phyloP scores from a whole-genome alignment of 1,140 invertebrate species.

The Holotrichia oblita region DNA sequence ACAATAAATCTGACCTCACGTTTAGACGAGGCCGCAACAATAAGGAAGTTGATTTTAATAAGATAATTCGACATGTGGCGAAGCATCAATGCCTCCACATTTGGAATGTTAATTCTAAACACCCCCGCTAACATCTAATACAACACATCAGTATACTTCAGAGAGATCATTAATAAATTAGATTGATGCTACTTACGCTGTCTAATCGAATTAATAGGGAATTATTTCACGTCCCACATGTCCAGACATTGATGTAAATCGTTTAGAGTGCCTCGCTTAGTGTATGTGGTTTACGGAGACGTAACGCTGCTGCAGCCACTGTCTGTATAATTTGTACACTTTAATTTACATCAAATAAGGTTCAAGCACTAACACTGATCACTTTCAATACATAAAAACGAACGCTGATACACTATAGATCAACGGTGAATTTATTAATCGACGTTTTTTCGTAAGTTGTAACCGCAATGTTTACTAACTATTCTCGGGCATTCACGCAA shows the following conservation, averaged over 20 bases:
- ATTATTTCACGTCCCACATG: conserved; percentile 32
- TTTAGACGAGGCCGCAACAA: conserved; percentile 15
- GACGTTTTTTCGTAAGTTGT: neutral
- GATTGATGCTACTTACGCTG: conserved; percentile 26
- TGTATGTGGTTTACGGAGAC: conserved; percentile 15
- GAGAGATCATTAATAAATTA: conserved; percentile 17
- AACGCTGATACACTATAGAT: conserved; percentile 8
- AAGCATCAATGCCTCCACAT: conserved; percentile 12
- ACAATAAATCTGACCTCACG: conserved; percentile 21
- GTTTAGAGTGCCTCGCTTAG: conserved; percentile 21
- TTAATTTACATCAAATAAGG: conserved; percentile 26
- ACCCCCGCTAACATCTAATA: neutral
- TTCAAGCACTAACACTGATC: conserved; percentile 27
- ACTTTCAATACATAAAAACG: conserved; percentile 5
- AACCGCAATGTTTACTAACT: conserved; percentile 36
- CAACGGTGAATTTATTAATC: conserved; percentile 26
- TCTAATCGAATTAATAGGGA: conserved; percentile 32
- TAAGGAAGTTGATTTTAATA: conserved; percentile 30
- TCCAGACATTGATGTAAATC: conserved; percentile 33
- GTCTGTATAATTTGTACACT: conserved; percentile 11
- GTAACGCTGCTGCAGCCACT: conserved; percentile 18
- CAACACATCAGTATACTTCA: neutral
- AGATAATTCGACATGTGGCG: conserved; percentile 29
- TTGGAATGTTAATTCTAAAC: conserved; percentile 20
- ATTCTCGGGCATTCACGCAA: conserved; percentile 26